Percentiles rank a stretch among this genome's conserved stretches.
These are phyloP conservation scores for Raja brachyura DNA, from an alignment of 2,113 vertebrate species.

Conservation along the genomic window DNA sequence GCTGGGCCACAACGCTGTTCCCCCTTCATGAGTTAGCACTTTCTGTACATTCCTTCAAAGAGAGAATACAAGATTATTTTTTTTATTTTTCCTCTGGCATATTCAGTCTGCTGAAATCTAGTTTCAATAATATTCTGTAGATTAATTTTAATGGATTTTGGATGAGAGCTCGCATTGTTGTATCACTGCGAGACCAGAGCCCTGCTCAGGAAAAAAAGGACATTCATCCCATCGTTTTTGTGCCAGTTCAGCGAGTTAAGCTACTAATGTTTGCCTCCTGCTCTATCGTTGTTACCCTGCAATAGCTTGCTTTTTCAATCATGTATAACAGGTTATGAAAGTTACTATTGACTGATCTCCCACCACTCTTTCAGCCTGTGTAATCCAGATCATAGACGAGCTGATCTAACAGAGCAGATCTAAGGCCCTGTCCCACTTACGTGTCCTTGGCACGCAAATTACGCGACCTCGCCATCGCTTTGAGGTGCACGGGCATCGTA, in stretches of 20 bases:
- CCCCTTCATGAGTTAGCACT: too few relatives aligned
- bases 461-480: too few relatives aligned
- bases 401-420: background rate
- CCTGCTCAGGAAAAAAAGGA: background rate
- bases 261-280: background rate
- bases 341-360: background rate
- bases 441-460: too few relatives aligned
- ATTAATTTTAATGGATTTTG: background rate
- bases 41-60: too few relatives aligned
- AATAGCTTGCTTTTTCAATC: background rate
- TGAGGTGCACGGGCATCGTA: too few relatives aligned
- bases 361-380: background rate
- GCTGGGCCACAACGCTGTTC: too few relatives aligned
- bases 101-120: background rate
- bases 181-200: background rate
- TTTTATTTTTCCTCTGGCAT: background rate
- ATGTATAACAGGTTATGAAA: background rate
- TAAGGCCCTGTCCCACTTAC: too few relatives aligned
- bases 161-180: background rate
- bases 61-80: too few relatives aligned
- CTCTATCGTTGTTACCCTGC: background rate
- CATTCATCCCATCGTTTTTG: too few relatives aligned
- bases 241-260: too few relatives aligned
- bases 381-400: background rate
- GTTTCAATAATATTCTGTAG: background rate